Base-by-base conservation (phyloP, 2,797 vertebrate species). In the Ctenopoma kingsleyae region DNA sequence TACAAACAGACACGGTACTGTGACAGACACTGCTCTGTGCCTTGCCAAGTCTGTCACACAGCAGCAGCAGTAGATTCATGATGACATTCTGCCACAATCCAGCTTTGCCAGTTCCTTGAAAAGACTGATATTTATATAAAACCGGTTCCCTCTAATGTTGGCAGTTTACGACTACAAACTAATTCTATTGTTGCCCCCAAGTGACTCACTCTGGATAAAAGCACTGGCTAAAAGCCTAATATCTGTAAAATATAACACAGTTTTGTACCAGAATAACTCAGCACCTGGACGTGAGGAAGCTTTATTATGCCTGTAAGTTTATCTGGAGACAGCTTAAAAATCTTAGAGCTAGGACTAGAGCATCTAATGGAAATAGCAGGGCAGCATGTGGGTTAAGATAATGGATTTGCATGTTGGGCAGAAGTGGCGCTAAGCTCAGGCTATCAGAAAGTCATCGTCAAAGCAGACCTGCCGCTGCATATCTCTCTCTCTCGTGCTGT, bases 311-410 rank as follows among this genome's bases (percentile, higher is more conserved):
- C 59, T 74, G 75, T 1, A 49, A 64, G 76, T 52, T 72, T 47
- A 49, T 82, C 59, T 75, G 36, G 70, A 67, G 71, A 78, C 69
- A 71, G 74, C 53, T 55, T 49, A 67, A 78, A 80, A 66, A 59
- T 74, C 83, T 84, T 73, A n/a, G n/a, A n/a, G n/a, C n/a, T 65
- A 52, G 61, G 54, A 50, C 50, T 19, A 41, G 47, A 36, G 83
- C 71, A 7, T 83, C 87, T 85, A 86, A 85, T 87, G 84, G 78
- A 80, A 91, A 83, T 84, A 84, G 84, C 81, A 80, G 82, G 76
- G 77, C 57, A 48, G 51, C 76, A 76, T 71, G 74, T 68, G 79
- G 80, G 79, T 84, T 85, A 84, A 74, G 66, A 86, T 82, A 74
- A 85, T 78, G 78, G 88, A 46, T 82, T 60, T 81, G 80, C 85